These are phyloP conservation scores for Drosophila elegans DNA, from an alignment of 1,140 invertebrate species.

Conservation along the genomic window DNA sequence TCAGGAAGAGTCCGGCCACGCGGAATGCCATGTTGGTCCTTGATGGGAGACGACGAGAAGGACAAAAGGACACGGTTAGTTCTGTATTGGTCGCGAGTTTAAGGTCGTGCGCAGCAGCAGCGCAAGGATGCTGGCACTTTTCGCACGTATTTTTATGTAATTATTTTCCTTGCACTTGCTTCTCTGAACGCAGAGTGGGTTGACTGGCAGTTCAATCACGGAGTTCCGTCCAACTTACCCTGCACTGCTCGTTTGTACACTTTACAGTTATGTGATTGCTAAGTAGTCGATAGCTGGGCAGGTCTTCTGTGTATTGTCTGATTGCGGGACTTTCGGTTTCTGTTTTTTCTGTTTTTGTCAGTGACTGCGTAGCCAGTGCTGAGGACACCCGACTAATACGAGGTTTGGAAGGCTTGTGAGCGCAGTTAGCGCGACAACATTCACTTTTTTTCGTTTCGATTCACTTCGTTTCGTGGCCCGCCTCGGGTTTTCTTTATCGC, in stretches of 20 bases:
- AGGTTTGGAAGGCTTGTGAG: slow-evolving; percentile 82
- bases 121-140: slow-evolving; percentile 20
- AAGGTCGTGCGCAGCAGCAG: slow-evolving; percentile 24
- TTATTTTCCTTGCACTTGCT: slow-evolving; percentile 24
- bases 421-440: slow-evolving; percentile 72
- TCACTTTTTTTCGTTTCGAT: slow-evolving; percentile 73
- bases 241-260: slow-evolving; percentile 30
- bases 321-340: slow-evolving; percentile 41
- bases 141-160: slow-evolving; percentile 40
- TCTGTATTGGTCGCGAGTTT: background rate
- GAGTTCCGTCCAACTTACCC: slow-evolving; percentile 39
- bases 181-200: background rate
- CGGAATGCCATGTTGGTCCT: slow-evolving; percentile 76
- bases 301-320: slow-evolving; percentile 19
- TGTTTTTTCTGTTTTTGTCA: slow-evolving; percentile 21
- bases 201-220: background rate
- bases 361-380: slow-evolving; percentile 56
- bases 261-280: slow-evolving; percentile 32
- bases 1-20: slow-evolving; percentile 79
- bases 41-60: slow-evolving; percentile 7
- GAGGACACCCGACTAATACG: slow-evolving; percentile 73
- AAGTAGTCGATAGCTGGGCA: slow-evolving; percentile 4
- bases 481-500: slow-evolving; percentile 83
- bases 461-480: slow-evolving; percentile 53
- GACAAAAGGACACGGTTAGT: slow-evolving; percentile 65